Base-by-base conservation (phyloP, 2,113 vertebrate species). In the Oryctolagus cuniculus region DNA sequence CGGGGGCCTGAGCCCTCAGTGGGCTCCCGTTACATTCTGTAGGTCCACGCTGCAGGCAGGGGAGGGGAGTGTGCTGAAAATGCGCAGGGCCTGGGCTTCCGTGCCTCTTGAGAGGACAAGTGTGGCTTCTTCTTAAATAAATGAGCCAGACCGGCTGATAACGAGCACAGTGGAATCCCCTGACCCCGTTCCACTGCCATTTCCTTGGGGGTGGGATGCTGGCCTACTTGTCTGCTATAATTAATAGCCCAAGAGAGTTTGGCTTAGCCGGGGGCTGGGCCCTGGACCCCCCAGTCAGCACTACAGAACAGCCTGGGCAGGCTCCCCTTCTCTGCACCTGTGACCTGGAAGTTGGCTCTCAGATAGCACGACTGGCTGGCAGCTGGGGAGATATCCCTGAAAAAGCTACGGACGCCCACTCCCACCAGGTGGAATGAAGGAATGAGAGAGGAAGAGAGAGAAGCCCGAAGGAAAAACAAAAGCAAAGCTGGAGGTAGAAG, bases 81-180 rank as follows among this genome's bases (percentile, higher is more conserved):
- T 72, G 29, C 36, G 4, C 17, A n/a, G 55, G 55, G 21, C 31
- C 64, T 74, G 38, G 44, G 11, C 25, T 24, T 86, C 53, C 31
- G 21, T 55, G 22, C 5, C 13, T 80, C 16, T 22, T 24, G 24
- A 84, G 5, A 44, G 69, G 29, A 27, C 17, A 89, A 61, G 17
- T 80, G 5, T 64, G 91, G 19, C 17, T n/a, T 93, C 90, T 89
- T 74, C 51, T 63, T 89, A 79, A 74, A 89, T 22, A 58, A 89
- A 66, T 36, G 9, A 84, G 5, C 5, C 44, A 87, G 77, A 61
- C 12, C 51, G 27, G 0, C 19, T 75, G 51, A 31, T 17, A 58
- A 34, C 66, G 72, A 88, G 5, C 25, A 12, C 13, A 15, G 31
- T 25, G 13, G 15, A 63, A 66, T 80, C 24, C 44, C 27, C 49